Evolutionary conservation across 2,888 invertebrate species (phyloP), one percentile per base, ranked within the genome.

Genomic region (Strigamia maritima): DNA sequence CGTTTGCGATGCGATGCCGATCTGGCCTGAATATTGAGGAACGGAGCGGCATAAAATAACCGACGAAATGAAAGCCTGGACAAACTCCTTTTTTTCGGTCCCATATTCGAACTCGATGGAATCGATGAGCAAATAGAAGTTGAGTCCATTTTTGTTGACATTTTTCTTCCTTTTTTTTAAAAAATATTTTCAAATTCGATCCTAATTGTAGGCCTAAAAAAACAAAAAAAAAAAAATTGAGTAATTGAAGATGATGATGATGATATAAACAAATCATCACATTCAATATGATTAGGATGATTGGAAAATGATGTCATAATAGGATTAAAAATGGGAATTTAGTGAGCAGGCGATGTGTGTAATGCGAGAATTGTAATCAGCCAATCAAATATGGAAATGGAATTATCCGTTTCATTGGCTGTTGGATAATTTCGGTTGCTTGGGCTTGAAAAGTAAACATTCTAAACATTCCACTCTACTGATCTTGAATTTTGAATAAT

Each of bases 41-140:
- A 87, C 2, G 92, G 92, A 85, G 91, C 91, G 82, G 92, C 90
- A 80, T 92, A 90, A 80, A 92, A 88, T 81, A 92, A 87, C 81
- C 91, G 89, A 75, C 92, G 89, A 60, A 92, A 86, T 24, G 92
- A 92, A 88, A 91, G 91, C 83, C 92, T n/a, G n/a, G 76, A 49
- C 26, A 80, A 79, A 65, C 78, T 77, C 38, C 80, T 60, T 28
- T 80, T 80, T 35, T 80, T 80, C n/a, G 79, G 54, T n/a, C 77
- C 77, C 24, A 54, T 35, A 38, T 78, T 78, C 4, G 78, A 78
- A 38, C 78, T 38, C 31, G 78, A 78, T 74, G 78, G 78, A 70
- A 70, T 70, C 16, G 77, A 49, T 35, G 78, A 78, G 38, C 78
- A 70, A 26, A 70, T 24, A 22, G 78, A 78, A 74, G 31, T 74